A percentile compares a stretch with the other conserved stretches of the same genome.
Conservation (phyloP, 2,797 vertebrate genomes). For the Antrozous pallidus region DNA sequence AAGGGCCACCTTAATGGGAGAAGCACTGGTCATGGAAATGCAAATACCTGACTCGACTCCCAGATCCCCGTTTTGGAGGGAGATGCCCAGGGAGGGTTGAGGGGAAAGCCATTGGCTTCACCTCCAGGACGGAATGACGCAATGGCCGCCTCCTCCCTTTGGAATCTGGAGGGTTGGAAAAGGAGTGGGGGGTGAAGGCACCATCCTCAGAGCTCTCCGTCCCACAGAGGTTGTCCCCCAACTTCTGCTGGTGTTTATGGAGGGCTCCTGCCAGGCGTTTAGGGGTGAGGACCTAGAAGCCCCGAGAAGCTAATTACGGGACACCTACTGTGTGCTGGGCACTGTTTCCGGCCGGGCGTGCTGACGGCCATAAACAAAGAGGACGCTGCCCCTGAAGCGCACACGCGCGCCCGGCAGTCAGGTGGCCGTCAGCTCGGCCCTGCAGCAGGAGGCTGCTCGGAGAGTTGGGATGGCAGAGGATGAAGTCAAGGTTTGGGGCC, state of each 20-base stretch:
- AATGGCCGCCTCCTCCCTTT: not conserved
- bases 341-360: not conserved
- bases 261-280: not conserved
- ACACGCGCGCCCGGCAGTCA: too few relatives aligned
- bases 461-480: not conserved
- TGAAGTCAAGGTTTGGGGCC: not conserved
- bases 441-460: not conserved
- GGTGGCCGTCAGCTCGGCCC: not conserved
- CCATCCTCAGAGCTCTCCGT: not conserved
- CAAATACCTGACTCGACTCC: not conserved
- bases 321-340: not conserved
- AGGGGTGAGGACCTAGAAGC: not conserved
- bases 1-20: slow-evolving; percentile 32
- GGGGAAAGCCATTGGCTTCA: not conserved
- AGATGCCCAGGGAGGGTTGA: not conserved
- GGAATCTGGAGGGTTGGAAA: not conserved
- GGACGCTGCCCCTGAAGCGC: too few relatives aligned
- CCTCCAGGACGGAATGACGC: not conserved
- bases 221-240: not conserved
- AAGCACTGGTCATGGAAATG: not conserved
- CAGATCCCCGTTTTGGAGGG: not conserved
- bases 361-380: not conserved
- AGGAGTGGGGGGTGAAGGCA: not conserved
- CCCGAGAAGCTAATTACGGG: not conserved
- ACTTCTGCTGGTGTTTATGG: not conserved